A percentile compares a stretch with the other conserved stretches of the same genome.
Evolutionary conservation across 37 sponge, comb jelly and placozoan species (phyloP).

Genomic region (Halichondria panicea): DNA sequence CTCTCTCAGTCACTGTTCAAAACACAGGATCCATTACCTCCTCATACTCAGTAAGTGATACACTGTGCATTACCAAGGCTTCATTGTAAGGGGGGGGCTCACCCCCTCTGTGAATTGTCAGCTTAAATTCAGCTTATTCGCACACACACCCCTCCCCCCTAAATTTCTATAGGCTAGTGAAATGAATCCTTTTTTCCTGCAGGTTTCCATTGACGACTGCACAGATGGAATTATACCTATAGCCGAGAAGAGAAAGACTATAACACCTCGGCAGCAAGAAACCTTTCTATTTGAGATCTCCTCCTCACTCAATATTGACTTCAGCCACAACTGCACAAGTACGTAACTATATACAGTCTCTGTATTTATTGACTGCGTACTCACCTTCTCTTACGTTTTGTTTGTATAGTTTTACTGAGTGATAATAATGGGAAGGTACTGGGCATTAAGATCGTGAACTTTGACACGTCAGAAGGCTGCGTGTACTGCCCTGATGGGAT

Average conservation of each 20-base stretch:
- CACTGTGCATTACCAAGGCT: not conserved
- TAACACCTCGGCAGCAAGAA: conserved; percentile 58
- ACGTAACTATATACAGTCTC: not conserved
- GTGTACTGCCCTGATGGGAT: conserved; percentile 70
- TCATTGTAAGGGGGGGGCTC: not conserved
- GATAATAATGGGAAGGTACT: conserved; percentile 52
- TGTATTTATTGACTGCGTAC: not conserved
- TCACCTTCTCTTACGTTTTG: too few relatives aligned
- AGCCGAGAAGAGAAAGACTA: conserved; percentile 42
- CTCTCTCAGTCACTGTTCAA: conserved; percentile 64
- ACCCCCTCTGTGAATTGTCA: not conserved
- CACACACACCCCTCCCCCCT: not conserved
- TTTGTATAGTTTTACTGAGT: conserved; percentile 58
- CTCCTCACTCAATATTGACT: conserved; percentile 49
- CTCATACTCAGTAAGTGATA: conserved; percentile 64
- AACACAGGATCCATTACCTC: conserved; percentile 73
- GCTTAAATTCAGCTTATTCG: too few relatives aligned
- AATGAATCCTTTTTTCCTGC: too few relatives aligned
- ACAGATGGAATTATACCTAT: conserved; percentile 76
- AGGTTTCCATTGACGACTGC: conserved; percentile 69
- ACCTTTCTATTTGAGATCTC: conserved; percentile 63
- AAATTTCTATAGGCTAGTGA: conserved; percentile 1
- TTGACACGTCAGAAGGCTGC: conserved; percentile 50
- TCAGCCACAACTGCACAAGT: conserved; percentile 74
- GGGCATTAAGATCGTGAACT: conserved; percentile 46